Percentiles rank a stretch among this genome's conserved stretches.
These are phyloP conservation scores for Pseudotriccus pelzelni DNA, from an alignment of 2,797 vertebrate genomes.

Conservation along the genomic window DNA sequence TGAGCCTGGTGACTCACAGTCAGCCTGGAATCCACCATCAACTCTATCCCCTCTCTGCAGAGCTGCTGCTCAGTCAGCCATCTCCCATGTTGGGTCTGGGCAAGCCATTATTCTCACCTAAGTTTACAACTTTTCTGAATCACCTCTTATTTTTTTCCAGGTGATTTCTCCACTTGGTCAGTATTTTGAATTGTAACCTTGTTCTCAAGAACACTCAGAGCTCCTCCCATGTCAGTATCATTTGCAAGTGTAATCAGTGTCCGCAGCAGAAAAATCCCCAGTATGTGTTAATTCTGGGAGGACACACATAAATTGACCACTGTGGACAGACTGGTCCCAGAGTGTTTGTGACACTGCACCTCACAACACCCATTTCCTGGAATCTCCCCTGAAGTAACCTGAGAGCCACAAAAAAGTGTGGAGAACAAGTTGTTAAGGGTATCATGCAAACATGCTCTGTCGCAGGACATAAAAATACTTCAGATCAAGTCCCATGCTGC, in stretches of 20 bases:
- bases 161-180: background rate
- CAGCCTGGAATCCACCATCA: background rate
- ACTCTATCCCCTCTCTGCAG: background rate
- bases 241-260: background rate
- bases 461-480: background rate
- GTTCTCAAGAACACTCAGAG: background rate
- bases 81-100: background rate
- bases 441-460: background rate
- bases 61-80: background rate
- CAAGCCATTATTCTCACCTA: background rate
- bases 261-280: background rate
- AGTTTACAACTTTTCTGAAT: background rate
- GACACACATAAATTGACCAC: background rate
- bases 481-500: background rate
- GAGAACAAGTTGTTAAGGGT: background rate
- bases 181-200: background rate
- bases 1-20: background rate
- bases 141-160: background rate
- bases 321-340: background rate
- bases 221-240: background rate
- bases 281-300: background rate
- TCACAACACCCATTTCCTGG: background rate
- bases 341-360: accelerated
- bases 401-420: background rate
- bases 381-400: background rate